Base-by-base conservation (phyloP, 2,797 vertebrate species). In the Alosa sapidissima region DNA sequence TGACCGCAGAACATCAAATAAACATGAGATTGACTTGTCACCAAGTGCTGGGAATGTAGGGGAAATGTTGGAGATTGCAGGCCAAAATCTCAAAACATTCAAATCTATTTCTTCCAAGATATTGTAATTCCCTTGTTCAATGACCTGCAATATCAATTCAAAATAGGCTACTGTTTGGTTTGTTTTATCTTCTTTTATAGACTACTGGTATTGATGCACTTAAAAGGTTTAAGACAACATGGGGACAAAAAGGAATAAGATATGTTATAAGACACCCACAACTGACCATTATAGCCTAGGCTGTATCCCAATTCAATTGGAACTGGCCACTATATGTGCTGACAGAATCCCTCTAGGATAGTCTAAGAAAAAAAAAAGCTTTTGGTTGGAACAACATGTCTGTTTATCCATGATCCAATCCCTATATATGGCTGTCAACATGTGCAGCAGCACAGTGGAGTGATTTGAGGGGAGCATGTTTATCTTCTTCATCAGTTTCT, bases 1-100 rank as follows among this genome's bases (percentile, higher is more conserved):
- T 78, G 89, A 93, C 89, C 81, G 49, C 81, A 0, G 52, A 75
- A 82, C 58, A 24, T 62, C 6, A 62, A 58, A 58, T 21, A 58
- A 62, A 62, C 58, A 62, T 62, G 58, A 62, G 58, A 24, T 55
- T 21, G 33, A 82, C 36, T 55, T 24, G 28, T 62, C 72, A 78
- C 36, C 41, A 21, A 21, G 72, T 47, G 72, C 41, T 9, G 5
- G 41, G 41, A 78, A 78, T 45, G 41, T 36, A 28, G 72, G 55
- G 21, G 41, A 75, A 19, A 75, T 45, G 36, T 75, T 75, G 36
- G 36, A 3, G 33, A 72, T 41, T 36, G 11, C 68, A 41, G 54
- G 55, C 16, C 13, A 41, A 14, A 45, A 78, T 41, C 36, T 47
- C 16, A 75, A 75, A 41, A 19, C 68, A 75, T 36, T 2, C 16